Evolutionary conservation across 2,888 invertebrate species (phyloP).

Genomic region (Lapara coniferarum): DNA sequence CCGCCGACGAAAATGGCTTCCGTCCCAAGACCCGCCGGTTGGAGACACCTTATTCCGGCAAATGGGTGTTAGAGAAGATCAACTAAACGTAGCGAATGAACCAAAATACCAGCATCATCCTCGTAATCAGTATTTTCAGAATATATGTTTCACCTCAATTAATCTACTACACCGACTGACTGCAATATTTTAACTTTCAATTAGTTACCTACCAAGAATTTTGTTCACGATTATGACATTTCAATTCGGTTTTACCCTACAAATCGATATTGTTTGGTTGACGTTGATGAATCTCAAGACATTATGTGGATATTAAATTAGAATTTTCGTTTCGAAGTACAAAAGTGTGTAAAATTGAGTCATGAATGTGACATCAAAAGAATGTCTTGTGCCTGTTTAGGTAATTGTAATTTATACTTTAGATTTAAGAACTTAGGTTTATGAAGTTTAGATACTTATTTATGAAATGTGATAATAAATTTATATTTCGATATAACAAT

Average conservation of each 20-base stretch:
- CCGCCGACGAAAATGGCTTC: slow-evolving; percentile 81
- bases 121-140: slow-evolving; percentile 72
- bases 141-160: slow-evolving; percentile 36
- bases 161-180: slow-evolving; percentile 47
- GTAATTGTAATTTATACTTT: slow-evolving; percentile 74
- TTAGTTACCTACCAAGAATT: slow-evolving; percentile 58
- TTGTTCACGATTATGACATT: slow-evolving; percentile 69
- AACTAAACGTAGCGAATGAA: slow-evolving; percentile 49
- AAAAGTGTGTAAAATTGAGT: slow-evolving; percentile 50
- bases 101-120: slow-evolving; percentile 45
- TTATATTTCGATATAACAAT: slow-evolving; percentile 53
- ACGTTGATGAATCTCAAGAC: slow-evolving; percentile 42
- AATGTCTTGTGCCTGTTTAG: slow-evolving; percentile 59
- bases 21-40: slow-evolving; percentile 73
- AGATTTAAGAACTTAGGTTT: slow-evolving; percentile 67
- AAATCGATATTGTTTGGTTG: slow-evolving; percentile 39
- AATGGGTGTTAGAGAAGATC: slow-evolving; percentile 77
- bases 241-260: slow-evolving; percentile 47
- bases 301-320: slow-evolving; percentile 36
- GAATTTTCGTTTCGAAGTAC: slow-evolving; percentile 50
- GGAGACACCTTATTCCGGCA: slow-evolving; percentile 78
- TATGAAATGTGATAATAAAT: slow-evolving; percentile 83
- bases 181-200: slow-evolving; percentile 47
- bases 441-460: slow-evolving; percentile 72
- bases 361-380: slow-evolving; percentile 43